Base-by-base conservation (phyloP, 53 echinoderm and acorn worm species). In the Mesocentrotus franciscanus region DNA sequence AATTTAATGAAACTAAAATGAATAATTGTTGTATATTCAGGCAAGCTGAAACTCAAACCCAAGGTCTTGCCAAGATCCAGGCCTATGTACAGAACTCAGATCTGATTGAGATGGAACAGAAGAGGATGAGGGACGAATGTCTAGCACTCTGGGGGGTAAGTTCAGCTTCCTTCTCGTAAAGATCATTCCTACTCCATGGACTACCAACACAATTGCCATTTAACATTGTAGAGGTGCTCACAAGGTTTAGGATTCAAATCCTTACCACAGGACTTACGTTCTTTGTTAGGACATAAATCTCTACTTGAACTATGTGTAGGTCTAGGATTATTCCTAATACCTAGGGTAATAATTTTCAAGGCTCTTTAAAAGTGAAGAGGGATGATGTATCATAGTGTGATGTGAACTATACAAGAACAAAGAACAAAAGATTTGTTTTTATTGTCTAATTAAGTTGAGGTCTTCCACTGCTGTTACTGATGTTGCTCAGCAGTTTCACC, bases 61-160 rank as follows among this genome's bases (percentile, higher is more conserved):
- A 96, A 92, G 96, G 96, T 55, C 95, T 98, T 78, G 97, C 97
- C 96, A 98, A 98, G 93, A 98, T 98, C 56, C 98, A 98, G 93
- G 97, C 97, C 16, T 98, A 95, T 72, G 97, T 97, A 34, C 96
- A 96, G 62, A 98, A 98, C 90, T 95, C 96, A 33, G 97, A 91
- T 56, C 96, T 98, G 89, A 95, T 97, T 72, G 98, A 98, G 90
- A 96, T 96, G 83, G 95, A 95, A 89, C 98, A 98, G 90, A 97
- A 97, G 20, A 92, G 96, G 24, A 96, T 97, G 96, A 97, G 98
- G 71, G 97, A 97, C 33, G 96, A 97, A 58, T 97, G 97, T 84
- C 97, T 98, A n/a, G 96, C 84, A 68, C 81, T 98, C 35, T 98
- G 98, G 98, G 96, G 96, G 60, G 98, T 98, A 95, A 90, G 97